A percentile compares a stretch with the other conserved stretches of the same genome.
phyloP scores from a whole-genome alignment of 2,797 vertebrate species.

The Mycteria americana region DNA sequence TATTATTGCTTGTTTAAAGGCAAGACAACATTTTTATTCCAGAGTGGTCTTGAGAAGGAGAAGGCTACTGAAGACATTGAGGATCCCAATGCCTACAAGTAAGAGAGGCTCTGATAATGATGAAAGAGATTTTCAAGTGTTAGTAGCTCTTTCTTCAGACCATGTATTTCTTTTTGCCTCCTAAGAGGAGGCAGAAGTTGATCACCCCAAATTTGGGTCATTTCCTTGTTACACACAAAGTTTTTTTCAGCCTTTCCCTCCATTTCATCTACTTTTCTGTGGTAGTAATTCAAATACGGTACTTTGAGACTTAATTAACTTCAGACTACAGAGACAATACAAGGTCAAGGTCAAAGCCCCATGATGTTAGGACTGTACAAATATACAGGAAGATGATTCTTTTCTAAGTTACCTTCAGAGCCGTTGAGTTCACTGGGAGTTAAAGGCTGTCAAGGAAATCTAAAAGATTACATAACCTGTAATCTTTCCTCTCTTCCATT shows the following conservation, averaged over 20 bases:
- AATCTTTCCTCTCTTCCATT: background rate
- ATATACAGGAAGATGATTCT: background rate
- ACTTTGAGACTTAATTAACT: background rate
- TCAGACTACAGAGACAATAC: background rate
- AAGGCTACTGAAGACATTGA: slow-evolving; percentile 81
- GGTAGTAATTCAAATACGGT: background rate
- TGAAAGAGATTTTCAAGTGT: background rate
- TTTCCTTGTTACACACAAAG: background rate
- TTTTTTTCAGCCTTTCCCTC: background rate
- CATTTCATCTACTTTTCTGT: background rate
- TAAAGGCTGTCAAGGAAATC: background rate
- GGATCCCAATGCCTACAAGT: slow-evolving; percentile 87
- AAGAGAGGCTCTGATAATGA: slow-evolving; percentile 20
- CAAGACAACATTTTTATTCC: background rate
- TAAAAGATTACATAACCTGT: background rate
- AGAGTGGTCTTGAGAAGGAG: slow-evolving; percentile 81
- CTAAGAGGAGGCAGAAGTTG: background rate
- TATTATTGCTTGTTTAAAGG: slow-evolving; percentile 1
- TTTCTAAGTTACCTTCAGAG: background rate
- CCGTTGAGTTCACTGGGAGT: background rate
- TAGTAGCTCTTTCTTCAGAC: background rate
- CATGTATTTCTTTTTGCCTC: background rate
- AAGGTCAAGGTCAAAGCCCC: background rate
- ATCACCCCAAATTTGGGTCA: background rate
- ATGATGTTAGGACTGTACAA: background rate